phyloP scores from a whole-genome alignment of 2,113 vertebrate species.

The Proteles cristata region DNA sequence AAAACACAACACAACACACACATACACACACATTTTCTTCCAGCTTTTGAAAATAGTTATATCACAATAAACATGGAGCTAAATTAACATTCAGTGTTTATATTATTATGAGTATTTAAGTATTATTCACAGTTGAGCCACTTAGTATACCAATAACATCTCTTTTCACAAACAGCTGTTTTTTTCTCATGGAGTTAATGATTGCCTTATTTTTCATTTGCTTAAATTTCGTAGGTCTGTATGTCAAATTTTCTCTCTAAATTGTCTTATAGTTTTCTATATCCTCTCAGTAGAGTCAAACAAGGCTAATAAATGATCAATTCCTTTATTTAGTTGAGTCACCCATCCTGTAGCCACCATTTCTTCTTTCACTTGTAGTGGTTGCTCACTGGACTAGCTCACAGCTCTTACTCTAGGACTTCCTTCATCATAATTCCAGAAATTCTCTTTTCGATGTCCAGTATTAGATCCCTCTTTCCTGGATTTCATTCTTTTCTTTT shows the following conservation, averaged over 20 bases:
- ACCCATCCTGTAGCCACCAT: too few relatives aligned
- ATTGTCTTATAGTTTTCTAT: background rate
- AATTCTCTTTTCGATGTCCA: background rate
- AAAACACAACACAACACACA: background rate
- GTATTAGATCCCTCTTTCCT: background rate
- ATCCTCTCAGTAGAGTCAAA: background rate
- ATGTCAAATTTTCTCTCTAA: background rate
- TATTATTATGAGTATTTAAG: background rate
- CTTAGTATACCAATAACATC: background rate
- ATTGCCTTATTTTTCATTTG: constrained; percentile 12
- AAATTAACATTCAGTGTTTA: background rate
- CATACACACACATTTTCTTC: background rate
- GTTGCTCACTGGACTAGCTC: background rate
- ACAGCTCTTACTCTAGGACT: background rate
- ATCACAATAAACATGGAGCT: background rate
- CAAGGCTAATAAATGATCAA: background rate
- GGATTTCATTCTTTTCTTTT: background rate
- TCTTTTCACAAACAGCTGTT: background rate
- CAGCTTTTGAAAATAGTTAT: background rate
- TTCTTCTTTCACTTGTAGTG: background rate
- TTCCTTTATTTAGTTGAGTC: background rate
- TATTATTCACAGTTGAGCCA: background rate
- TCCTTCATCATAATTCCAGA: background rate
- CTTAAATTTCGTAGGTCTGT: background rate
- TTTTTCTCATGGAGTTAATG: background rate